Conservation (phyloP, 2,888 invertebrate genomes). For the Notodonta dromedarius region DNA sequence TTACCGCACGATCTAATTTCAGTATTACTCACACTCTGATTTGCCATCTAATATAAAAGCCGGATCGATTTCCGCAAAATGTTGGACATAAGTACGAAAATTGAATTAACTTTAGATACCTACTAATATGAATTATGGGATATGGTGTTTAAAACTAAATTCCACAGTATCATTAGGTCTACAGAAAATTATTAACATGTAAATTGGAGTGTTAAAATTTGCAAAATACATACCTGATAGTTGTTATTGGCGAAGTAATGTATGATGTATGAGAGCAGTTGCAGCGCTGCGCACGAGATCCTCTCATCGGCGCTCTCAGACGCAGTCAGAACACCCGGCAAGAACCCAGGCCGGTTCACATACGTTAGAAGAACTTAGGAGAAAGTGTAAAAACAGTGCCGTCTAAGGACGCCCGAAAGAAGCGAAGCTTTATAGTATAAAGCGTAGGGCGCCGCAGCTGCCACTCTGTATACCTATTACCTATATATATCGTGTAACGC, state of each 20-base stretch:
- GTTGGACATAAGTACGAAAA: no score
- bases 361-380: conserved; percentile 62
- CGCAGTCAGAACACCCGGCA: conserved; percentile 57
- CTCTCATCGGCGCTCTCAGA: conserved; percentile 56
- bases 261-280: conserved; percentile 65
- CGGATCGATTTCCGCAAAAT: background rate
- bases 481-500: no score
- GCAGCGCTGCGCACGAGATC: conserved; percentile 68
- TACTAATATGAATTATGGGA: no score
- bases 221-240: conserved; percentile 54
- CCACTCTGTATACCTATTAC: no score
- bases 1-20: background rate
- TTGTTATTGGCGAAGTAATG: conserved; percentile 66
- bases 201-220: no score
- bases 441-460: no score
- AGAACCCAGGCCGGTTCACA: conserved; percentile 61
- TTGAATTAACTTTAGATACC: no score
- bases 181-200: no score
- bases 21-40: background rate
- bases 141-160: no score
- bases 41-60: background rate
- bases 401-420: no score
- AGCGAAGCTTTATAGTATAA: no score
- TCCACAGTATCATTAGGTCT: no score
- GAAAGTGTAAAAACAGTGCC: conserved; percentile 2